Evolutionary conservation across 2,113 vertebrate genomes (phyloP).

Genomic region (Hemichromis elongatus): DNA sequence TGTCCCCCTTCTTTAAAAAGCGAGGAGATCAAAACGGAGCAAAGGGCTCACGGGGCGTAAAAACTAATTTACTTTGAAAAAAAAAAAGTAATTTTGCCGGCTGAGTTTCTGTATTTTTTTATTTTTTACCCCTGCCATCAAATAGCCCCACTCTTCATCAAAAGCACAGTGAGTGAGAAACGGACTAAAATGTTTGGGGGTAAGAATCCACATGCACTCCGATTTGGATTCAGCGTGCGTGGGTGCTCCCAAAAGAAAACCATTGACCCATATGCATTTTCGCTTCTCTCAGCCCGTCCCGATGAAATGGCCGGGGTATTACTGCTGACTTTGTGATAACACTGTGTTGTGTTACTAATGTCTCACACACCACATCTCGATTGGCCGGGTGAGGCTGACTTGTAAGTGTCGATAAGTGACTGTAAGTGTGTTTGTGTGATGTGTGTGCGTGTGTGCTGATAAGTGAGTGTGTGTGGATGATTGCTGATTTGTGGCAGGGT

Average conservation of each 20-base stretch:
- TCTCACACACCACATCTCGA: neutral
- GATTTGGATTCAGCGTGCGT: neutral
- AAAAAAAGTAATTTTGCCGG: conserved; percentile 37
- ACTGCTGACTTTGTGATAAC: conserved; percentile 75
- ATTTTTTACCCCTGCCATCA: neutral
- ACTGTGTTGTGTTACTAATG: conserved; percentile 6
- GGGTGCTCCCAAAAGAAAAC: conserved; percentile 22
- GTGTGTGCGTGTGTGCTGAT: conserved; percentile 17
- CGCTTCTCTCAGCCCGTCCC: conserved; percentile 7
- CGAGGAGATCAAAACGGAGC: conserved; percentile 37
- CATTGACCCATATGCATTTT: conserved; percentile 38
- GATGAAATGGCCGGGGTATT: conserved; percentile 63
- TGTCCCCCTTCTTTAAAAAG: conserved; percentile 38
- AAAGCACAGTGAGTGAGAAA: conserved; percentile 50
- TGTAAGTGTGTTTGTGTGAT: conserved; percentile 1
- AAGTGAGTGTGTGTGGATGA: conserved; percentile 60
- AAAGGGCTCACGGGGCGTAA: conserved; percentile 52
- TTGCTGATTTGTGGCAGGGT: conserved; percentile 73
- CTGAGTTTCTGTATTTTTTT: neutral
- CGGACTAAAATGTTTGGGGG: conserved; percentile 6
- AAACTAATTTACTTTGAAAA: conserved; percentile 49
- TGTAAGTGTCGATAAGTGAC: conserved; percentile 35
- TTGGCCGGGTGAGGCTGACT: neutral
- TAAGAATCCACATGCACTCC: neutral
- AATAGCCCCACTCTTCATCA: conserved; percentile 29